Evolutionary conservation across 1,140 invertebrate species (phyloP).

Genomic region (Brachionus rubens): DNA sequence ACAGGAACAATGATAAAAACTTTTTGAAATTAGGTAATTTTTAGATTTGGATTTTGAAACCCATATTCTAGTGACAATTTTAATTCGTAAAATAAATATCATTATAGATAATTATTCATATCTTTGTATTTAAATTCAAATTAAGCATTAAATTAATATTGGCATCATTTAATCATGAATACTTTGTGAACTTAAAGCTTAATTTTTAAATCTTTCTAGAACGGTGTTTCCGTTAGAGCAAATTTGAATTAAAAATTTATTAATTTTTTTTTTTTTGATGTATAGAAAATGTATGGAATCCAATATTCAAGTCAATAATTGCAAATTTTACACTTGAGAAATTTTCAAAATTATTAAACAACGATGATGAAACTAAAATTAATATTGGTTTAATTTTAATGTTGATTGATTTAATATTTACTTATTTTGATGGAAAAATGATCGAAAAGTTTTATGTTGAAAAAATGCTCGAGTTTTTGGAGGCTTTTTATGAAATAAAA

Average conservation of each 20-base stretch:
- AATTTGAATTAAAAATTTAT: background rate
- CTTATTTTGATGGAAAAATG: background rate
- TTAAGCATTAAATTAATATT: too few relatives aligned
- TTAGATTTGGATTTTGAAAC: too few relatives aligned
- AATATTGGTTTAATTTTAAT: background rate
- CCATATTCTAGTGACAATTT: too few relatives aligned
- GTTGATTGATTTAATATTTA: slow-evolving; percentile 6
- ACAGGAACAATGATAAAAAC: background rate
- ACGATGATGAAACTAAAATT: background rate
- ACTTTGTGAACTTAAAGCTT: too few relatives aligned
- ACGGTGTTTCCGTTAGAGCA: too few relatives aligned
- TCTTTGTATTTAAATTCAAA: too few relatives aligned
- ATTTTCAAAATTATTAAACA: background rate
- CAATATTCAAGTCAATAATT: background rate
- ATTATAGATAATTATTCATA: too few relatives aligned
- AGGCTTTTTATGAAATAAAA: background rate
- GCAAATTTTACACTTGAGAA: background rate
- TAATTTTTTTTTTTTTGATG: background rate
- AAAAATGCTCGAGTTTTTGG: background rate
- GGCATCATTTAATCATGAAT: too few relatives aligned
- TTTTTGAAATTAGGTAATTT: background rate
- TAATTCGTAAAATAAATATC: too few relatives aligned
- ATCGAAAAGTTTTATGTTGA: background rate
- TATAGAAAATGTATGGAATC: background rate
- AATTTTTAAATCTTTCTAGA: too few relatives aligned